Conservation (phyloP, 2,113 vertebrate genomes). For the Phalacrocorax pelagicus region DNA sequence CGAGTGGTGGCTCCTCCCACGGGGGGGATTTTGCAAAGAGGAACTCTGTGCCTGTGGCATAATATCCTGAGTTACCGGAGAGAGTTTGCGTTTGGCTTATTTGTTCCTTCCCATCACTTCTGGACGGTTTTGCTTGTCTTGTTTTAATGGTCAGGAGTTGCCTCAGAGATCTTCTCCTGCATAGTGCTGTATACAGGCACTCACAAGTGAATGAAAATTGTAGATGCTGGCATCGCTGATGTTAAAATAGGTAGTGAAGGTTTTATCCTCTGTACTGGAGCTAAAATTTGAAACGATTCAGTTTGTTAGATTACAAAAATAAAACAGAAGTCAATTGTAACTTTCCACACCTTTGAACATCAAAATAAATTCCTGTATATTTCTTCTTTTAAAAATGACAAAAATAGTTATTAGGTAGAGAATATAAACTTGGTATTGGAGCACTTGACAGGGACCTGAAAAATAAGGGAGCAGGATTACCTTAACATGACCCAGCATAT, state of each 20-base stretch:
- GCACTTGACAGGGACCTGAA: not conserved
- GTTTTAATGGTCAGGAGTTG: not conserved
- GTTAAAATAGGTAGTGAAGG: not conserved
- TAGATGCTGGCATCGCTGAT: not conserved
- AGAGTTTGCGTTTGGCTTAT: not conserved
- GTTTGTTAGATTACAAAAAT: not conserved
- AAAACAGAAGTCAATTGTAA: not conserved
- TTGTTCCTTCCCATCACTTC: not conserved
- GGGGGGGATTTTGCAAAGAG: not conserved
- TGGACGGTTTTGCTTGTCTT: not conserved
- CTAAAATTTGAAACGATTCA: not conserved
- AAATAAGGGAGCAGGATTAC: not conserved
- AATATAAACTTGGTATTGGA: not conserved
- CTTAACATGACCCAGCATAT: not conserved
- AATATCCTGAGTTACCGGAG: not conserved
- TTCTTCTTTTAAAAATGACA: not conserved
- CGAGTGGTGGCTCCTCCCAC: not conserved
- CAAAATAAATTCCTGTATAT: not conserved
- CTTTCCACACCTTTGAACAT: not conserved
- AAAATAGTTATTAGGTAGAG: not conserved
- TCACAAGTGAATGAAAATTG: not conserved
- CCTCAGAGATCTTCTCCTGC: not conserved
- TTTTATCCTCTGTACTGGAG: not conserved
- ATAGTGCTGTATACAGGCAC: accelerated
- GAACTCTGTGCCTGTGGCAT: not conserved